Evolutionary conservation across 2,113 vertebrate genomes (phyloP).

Genomic region (Macquaria ambigua): DNA sequence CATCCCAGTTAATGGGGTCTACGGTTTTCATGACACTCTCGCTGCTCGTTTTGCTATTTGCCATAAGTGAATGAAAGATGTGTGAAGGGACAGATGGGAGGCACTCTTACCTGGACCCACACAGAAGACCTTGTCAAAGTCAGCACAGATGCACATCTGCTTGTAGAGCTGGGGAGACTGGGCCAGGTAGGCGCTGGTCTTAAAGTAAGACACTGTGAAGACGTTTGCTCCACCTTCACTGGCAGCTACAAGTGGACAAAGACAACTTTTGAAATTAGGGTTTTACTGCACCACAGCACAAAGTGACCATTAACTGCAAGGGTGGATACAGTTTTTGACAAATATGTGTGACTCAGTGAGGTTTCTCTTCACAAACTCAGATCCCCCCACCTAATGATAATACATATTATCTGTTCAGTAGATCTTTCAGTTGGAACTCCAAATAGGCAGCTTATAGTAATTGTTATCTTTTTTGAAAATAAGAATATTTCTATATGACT

Average conservation of each 20-base stretch:
- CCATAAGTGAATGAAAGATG: neutral
- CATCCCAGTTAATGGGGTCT: conserved; percentile 41
- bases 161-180: conserved; percentile 99
- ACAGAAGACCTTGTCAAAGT: conserved; percentile 99
- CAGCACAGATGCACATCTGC: conserved; percentile 99
- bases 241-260: conserved; percentile 88
- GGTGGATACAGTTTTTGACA: neutral
- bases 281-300: neutral
- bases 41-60: conserved; percentile 16
- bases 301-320: neutral
- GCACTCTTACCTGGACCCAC: conserved; percentile 93
- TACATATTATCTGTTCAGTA: neutral
- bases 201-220: conserved; percentile 99
- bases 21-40: conserved; percentile 28
- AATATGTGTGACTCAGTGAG: neutral
- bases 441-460: neutral
- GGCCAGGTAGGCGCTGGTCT: conserved; percentile 97
- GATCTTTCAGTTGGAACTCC: neutral
- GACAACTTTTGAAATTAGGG: neutral
- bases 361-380: neutral
- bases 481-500: neutral
- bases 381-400: neutral
- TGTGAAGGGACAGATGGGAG: conserved; percentile 10
- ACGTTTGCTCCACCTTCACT: conserved; percentile 99
- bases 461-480: neutral